These are phyloP conservation scores for Psittacula echo DNA, from an alignment of 2,797 vertebrate genomes.

Conservation along the genomic window DNA sequence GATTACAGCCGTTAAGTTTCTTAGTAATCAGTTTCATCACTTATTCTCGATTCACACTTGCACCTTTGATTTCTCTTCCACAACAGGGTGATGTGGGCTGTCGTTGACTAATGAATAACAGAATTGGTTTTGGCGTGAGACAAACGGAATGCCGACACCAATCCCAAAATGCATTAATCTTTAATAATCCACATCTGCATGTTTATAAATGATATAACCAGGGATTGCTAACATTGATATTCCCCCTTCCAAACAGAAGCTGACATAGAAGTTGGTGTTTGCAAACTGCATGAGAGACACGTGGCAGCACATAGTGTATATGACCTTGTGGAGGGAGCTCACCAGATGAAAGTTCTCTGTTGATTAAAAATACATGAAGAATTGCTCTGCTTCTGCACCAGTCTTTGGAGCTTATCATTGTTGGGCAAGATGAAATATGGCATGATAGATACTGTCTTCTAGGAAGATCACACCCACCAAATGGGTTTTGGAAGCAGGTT, in stretches of 20 bases:
- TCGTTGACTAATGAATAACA: conserved; percentile 84
- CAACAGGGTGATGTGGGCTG: conserved; percentile 78
- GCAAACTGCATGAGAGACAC: conserved; percentile 55
- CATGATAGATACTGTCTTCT: conserved; percentile 43
- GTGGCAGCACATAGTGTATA: not conserved
- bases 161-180: conserved; percentile 84
- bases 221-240: conserved; percentile 72
- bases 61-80: conserved; percentile 80
- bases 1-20: conserved; percentile 78
- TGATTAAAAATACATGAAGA: conserved; percentile 68
- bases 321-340: conserved; percentile 71
- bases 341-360: conserved; percentile 41
- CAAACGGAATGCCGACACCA: conserved; percentile 83
- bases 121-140: conserved; percentile 82
- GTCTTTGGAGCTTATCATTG: conserved; percentile 20
- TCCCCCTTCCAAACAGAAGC: conserved; percentile 76
- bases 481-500: conserved; percentile 26
- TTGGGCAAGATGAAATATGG: conserved; percentile 29
- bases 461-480: conserved; percentile 36
- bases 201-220: conserved; percentile 81
- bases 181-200: conserved; percentile 85
- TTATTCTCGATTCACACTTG: conserved; percentile 74
- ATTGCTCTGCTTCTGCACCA: not conserved
- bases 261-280: conserved; percentile 73
- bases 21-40: conserved; percentile 79